Evolutionary conservation across 2,113 vertebrate genomes (phyloP), one percentile per base, ranked within the genome.

Genomic region (Oryzias curvinotus): DNA sequence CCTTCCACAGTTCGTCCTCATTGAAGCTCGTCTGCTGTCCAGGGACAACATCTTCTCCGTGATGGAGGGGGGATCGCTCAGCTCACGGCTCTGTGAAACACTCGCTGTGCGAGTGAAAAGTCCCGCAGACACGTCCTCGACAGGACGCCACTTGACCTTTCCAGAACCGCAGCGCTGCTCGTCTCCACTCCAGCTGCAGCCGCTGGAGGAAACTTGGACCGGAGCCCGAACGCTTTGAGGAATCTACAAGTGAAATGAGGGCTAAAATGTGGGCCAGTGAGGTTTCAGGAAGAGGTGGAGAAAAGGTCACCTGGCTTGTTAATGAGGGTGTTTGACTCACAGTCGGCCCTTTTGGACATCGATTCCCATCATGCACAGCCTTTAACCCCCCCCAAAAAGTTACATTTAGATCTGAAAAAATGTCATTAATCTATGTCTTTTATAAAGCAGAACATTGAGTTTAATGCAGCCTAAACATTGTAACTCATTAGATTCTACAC

Each of bases 41-140:
- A 16, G 67, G 42, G 57, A 26, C 52, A 65, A 36, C 56, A 14
- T 65, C 52, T 41, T 13, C 45, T 57, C 30, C 51, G 8, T 66
- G 30, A 59, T 25, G 50, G 42, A 65, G 64, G 2, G 5, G 52
- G 66, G 19, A 23, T 14, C 21, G 63, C 56, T 74, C 41, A 15
- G 49, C 57, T 65, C 68, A 58, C 48, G n/a, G 51, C 7, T 5
- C n/a, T 0, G 7, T 5, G n/a, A 42, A 49, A 57, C 50, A 46
- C 55, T 52, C 44, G 6, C 46, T 51, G 1, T 41, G 41, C 65
- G 53, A 59, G 36, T 18, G 52, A 36, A 36, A 36, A 28, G 26
- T 7, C 26, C 5, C 26, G 26, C 26, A 6, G 3, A 4, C 26
- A 28, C 21, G 21, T 23, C 21, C 21, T 23, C 21, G 19, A 42